phyloP scores from a whole-genome alignment of 2,797 vertebrate species.

The Sebastes elongatus region DNA sequence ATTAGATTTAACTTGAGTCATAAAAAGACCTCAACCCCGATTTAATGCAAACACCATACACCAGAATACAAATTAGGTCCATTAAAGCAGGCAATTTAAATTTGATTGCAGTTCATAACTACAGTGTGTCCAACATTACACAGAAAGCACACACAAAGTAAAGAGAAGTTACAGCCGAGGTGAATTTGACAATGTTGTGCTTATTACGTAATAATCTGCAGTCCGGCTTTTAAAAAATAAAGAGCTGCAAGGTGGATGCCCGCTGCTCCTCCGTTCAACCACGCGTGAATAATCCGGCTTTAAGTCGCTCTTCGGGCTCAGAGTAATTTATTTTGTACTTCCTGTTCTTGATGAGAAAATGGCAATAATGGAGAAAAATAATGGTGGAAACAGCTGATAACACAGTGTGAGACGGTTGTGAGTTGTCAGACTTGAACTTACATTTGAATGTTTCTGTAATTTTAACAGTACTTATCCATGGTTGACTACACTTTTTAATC shows the following conservation, averaged over 20 bases:
- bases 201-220: conserved; percentile 25
- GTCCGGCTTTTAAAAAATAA: conserved; percentile 36
- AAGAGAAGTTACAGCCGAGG: not conserved
- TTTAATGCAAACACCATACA: not conserved
- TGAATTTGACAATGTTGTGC: conserved; percentile 2
- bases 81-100: not conserved
- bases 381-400: conserved; percentile 47
- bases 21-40: not conserved
- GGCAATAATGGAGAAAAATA: conserved; percentile 45
- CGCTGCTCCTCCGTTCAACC: conserved; percentile 37
- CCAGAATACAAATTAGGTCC: not conserved
- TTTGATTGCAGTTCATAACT: not conserved
- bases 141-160: not conserved
- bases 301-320: conserved; percentile 34
- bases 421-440: not conserved
- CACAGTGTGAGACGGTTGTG: not conserved
- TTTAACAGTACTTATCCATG: not conserved
- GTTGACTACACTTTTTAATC: not conserved
- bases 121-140: not conserved
- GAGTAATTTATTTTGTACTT: conserved; percentile 67
- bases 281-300: conserved; percentile 73
- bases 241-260: not conserved
- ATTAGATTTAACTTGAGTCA: not conserved
- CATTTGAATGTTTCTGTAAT: not conserved
- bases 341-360: conserved; percentile 60